Conservation (phyloP, 2,888 invertebrate species). For the Lasioglossum leucozonium region DNA sequence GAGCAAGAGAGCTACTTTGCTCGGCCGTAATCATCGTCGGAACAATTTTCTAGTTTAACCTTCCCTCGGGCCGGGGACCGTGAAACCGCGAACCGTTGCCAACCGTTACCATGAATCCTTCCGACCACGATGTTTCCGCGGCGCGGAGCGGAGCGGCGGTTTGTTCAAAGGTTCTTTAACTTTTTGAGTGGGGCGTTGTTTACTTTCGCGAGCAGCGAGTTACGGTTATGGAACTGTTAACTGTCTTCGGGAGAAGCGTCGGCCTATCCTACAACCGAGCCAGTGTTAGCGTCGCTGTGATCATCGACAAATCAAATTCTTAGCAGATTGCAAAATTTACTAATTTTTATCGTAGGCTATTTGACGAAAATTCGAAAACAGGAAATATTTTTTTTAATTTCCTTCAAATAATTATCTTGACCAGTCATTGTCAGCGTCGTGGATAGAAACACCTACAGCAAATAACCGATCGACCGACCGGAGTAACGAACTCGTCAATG, state of each 20-base stretch:
- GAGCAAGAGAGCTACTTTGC: neutral
- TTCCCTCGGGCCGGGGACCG: conserved; percentile 27
- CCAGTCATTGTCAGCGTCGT: neutral
- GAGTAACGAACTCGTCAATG: conserved; percentile 67
- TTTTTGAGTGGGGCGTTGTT: conserved; percentile 45
- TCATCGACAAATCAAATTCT: too few relatives aligned
- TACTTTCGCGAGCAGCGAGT: conserved; percentile 38
- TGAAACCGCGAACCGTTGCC: conserved; percentile 50
- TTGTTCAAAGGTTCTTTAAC: conserved; percentile 49
- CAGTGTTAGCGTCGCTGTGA: neutral
- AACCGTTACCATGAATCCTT: conserved; percentile 32
- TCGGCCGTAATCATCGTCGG: conserved; percentile 30
- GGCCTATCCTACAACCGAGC: neutral
- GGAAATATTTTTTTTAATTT: too few relatives aligned
- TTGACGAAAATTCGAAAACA: too few relatives aligned
- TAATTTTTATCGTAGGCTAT: too few relatives aligned
- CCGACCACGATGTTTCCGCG: conserved; percentile 11
- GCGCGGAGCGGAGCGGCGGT: conserved; percentile 28
- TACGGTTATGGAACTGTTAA: neutral
- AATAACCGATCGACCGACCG: conserved; percentile 4
- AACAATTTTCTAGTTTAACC: conserved; percentile 32
- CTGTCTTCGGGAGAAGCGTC: neutral
- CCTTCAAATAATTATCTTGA: neutral
- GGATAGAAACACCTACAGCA: neutral
- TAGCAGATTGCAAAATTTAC: too few relatives aligned